phyloP scores from a whole-genome alignment of 1,140 invertebrate species.

The Drosophila bifasciata region DNA sequence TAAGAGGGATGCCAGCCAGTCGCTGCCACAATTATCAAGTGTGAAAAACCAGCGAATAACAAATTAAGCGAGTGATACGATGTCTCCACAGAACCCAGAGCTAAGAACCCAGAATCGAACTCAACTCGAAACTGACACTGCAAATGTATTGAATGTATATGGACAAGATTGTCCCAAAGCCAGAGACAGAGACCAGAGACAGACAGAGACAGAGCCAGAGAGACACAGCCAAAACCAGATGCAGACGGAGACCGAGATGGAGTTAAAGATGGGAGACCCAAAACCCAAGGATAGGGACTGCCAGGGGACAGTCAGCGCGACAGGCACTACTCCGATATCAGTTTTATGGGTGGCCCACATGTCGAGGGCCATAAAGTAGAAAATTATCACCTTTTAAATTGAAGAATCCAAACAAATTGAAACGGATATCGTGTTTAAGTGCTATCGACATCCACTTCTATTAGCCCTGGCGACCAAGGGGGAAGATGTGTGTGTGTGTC shows the following conservation, averaged over 20 bases:
- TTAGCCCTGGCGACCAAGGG: slow-evolving; percentile 56
- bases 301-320: slow-evolving; percentile 7
- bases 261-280: slow-evolving; percentile 4
- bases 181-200: too few species aligned
- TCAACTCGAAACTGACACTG: slow-evolving; percentile 48
- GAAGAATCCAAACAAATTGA: slow-evolving; percentile 84
- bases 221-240: too few species aligned
- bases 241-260: too few species aligned
- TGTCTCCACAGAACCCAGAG: slow-evolving; percentile 30
- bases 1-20: neutral
- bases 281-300: slow-evolving; percentile 15
- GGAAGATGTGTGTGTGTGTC: slow-evolving; percentile 8
- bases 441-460: slow-evolving; percentile 84
- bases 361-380: slow-evolving; percentile 84
- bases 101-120: slow-evolving; percentile 33
- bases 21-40: slow-evolving; percentile 78
- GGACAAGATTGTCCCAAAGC: slow-evolving; percentile 51
- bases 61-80: slow-evolving; percentile 82
- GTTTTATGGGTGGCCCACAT: slow-evolving; percentile 84
- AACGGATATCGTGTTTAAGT: slow-evolving; percentile 84
- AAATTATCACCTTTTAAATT: slow-evolving; percentile 84
- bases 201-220: too few species aligned
- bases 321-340: slow-evolving; percentile 81
- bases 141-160: slow-evolving; percentile 72
- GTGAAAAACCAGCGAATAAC: slow-evolving; percentile 83